Conservation (phyloP, 2,113 vertebrate species). For the Muscicapa adusta region DNA sequence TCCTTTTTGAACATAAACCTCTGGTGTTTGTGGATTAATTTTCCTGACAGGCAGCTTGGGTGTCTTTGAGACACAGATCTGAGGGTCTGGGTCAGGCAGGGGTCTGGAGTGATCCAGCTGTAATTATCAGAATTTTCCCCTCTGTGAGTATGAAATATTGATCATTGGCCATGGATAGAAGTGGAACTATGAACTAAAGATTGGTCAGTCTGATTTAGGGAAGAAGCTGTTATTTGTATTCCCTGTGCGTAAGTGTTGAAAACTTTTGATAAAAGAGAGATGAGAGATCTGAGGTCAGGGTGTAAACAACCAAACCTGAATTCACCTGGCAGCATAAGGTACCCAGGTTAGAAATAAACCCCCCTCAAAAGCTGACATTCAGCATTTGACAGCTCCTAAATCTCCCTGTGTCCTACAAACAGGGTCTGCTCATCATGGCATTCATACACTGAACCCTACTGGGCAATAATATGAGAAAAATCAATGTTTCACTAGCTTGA, state of each 20-base stretch:
- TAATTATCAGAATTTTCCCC: background rate
- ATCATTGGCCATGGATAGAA: background rate
- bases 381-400: background rate
- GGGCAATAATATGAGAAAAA: background rate
- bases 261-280: background rate
- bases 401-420: background rate
- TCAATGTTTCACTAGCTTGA: background rate
- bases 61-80: background rate
- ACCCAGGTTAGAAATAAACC: background rate
- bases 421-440: background rate
- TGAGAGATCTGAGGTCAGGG: background rate
- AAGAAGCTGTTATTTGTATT: background rate
- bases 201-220: background rate
- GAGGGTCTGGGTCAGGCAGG: background rate
- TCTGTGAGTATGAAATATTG: background rate
- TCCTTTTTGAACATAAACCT: too few species aligned
- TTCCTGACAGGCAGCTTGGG: background rate
- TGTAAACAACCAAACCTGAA: background rate
- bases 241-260: background rate
- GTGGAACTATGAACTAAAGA: background rate
- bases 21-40: too few species aligned
- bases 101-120: background rate
- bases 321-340: background rate
- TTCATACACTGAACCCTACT: background rate
- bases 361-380: background rate